A percentile compares a stretch with the other conserved stretches of the same genome.
Evolutionary conservation across 92 coral and sea anemone species (phyloP).

Genomic region (Porites evermanni): DNA sequence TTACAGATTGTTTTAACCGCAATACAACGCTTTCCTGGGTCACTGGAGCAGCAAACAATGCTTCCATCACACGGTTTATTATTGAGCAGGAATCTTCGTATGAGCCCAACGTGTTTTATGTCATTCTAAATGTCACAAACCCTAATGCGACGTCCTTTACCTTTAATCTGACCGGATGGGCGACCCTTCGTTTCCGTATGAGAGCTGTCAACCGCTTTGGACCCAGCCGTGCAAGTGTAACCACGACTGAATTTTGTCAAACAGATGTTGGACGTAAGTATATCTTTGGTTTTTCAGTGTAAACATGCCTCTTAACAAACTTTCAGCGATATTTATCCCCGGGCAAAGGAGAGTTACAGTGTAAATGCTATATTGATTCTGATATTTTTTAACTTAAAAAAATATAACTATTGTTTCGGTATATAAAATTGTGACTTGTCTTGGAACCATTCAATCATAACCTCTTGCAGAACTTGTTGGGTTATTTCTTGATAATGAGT

Average conservation of each 20-base stretch:
- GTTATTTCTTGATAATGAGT: too few species aligned
- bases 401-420: too few species aligned
- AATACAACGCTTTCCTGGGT: constrained; percentile 76
- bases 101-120: constrained; percentile 47
- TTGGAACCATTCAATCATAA: too few species aligned
- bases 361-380: too few species aligned
- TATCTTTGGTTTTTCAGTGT: too few species aligned
- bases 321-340: too few species aligned
- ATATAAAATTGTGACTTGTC: too few species aligned
- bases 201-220: constrained; percentile 85
- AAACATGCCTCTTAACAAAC: too few species aligned
- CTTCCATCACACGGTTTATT: constrained; percentile 77
- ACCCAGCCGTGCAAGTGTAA: constrained; percentile 77
- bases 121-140: constrained; percentile 54
- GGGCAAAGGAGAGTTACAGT: too few species aligned
- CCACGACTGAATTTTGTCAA: constrained; percentile 70
- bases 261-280: constrained; percentile 56
- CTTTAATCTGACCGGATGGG: constrained; percentile 71
- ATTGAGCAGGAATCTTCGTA: constrained; percentile 74
- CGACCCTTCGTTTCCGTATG: constrained; percentile 78
- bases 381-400: too few species aligned
- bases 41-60: constrained; percentile 56
- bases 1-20: constrained; percentile 56
- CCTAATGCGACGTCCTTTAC: constrained; percentile 32
- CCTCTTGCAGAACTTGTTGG: too few species aligned